Conservation (phyloP, 1,140 invertebrate genomes). For the Myzus persicae region DNA sequence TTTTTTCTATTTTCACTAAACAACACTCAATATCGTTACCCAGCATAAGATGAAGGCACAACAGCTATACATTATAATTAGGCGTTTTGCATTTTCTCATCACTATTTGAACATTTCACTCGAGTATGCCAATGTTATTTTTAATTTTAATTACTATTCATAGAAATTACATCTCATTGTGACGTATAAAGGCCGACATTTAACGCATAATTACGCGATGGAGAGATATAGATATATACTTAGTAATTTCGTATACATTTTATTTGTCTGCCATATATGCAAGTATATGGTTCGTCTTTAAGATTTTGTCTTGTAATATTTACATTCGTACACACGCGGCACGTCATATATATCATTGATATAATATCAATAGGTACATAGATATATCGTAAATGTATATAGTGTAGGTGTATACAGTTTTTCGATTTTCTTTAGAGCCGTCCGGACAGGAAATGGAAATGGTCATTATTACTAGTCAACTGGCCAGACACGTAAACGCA, state of each 20-base stretch:
- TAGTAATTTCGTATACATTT: too few species aligned
- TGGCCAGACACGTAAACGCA: background rate
- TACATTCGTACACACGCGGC: background rate
- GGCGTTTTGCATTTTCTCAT: too few species aligned
- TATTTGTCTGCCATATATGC: too few species aligned
- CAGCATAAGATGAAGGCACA: background rate
- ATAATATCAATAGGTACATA: too few species aligned
- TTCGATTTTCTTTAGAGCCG: background rate
- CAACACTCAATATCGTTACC: background rate
- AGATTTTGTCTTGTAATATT: background rate
- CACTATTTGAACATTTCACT: background rate
- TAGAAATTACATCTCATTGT: background rate
- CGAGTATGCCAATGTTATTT: background rate
- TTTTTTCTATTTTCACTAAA: background rate
- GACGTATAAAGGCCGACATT: too few species aligned
- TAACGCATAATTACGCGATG: background rate
- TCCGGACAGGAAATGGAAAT: slow-evolving; percentile 8
- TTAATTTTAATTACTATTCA: background rate
- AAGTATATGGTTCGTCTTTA: too few species aligned
- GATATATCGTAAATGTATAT: too few species aligned
- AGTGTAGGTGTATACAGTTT: background rate
- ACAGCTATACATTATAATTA: background rate
- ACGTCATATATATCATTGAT: too few species aligned
- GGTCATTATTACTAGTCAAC: background rate
- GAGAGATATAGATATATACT: too few species aligned